Evolutionary conservation across 2,113 vertebrate genomes (phyloP).

Genomic region (Xiphorhynchus elegans): DNA sequence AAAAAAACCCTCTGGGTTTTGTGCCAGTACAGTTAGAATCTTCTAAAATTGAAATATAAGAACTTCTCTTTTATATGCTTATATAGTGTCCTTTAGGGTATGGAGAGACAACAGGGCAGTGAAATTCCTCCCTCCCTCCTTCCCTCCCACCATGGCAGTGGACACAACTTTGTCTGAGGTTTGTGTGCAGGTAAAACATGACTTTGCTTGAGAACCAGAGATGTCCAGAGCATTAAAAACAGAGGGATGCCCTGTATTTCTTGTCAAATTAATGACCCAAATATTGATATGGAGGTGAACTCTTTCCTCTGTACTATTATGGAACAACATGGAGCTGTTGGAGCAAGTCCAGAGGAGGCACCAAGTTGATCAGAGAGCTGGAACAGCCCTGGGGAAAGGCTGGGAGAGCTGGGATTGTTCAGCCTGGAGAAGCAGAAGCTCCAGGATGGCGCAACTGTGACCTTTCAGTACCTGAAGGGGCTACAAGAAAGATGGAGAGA

Average conservation of each 20-base stretch:
- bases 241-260: background rate
- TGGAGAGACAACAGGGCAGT: background rate
- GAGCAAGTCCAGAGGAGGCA: background rate
- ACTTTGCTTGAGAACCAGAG: background rate
- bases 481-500: background rate
- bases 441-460: background rate
- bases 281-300: background rate
- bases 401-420: background rate
- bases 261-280: background rate
- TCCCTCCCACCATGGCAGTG: background rate
- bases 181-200: background rate
- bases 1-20: background rate
- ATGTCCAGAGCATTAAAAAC: background rate
- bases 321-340: background rate
- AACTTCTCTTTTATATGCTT: background rate
- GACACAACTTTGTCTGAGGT: background rate
- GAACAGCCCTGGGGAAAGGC: background rate
- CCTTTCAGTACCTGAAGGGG: background rate
- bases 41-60: background rate
- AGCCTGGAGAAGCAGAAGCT: background rate
- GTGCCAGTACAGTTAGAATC: background rate
- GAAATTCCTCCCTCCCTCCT: background rate
- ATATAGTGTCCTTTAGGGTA: background rate
- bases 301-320: background rate
- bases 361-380: background rate